Base-by-base conservation (phyloP, 2,888 invertebrate species). In the Salpingus planirostris region DNA sequence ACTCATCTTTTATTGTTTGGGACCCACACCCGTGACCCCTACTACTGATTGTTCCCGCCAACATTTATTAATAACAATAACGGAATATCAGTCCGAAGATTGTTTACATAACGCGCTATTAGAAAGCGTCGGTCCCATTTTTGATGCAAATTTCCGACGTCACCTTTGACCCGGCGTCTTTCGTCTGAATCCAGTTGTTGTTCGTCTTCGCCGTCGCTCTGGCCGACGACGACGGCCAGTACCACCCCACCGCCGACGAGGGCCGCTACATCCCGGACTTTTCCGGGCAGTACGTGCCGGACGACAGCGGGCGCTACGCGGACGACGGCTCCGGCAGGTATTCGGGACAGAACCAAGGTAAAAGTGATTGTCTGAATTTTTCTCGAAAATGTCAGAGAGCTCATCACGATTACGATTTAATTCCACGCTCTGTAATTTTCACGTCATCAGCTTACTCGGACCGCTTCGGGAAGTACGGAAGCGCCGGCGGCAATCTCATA, bases 261-360 rank as follows among this genome's bases (percentile, higher is more conserved):
- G 37, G 33, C 21, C 42, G 15, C 12, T 39, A 37, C 27, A 27
- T 22, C 15, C 36, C 37, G 12, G 46, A 46, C 21, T 13, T 38
- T 33, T 42, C 42, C 3, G 46, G 46, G 15, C 36, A 29, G 11
- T 46, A 46, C 14, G 32, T 34, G 22, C 42, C 33, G 8, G 46
- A 46, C 13, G 42, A 39, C 23, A 36, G 31, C n/a, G 46, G 46
- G n/a, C 23, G 25, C n/a, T 46, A 46, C 23, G 33, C 35, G 13
- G 36, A 37, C 12, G 43, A 47, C 29, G 42, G 42, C 18, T 25
- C 31, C 10, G 46, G 44, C 49, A 29, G 43, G 39, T 53, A 50
- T 34, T 33, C 24, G 12, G 44, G 40, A 12, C 43, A 49, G 24
- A 32, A 36, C 12, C 21, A 28, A 23, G 36, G 35, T 39, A 38